These are phyloP conservation scores for Indicator maculatus DNA, from an alignment of 2,113 vertebrate species.

Conservation along the genomic window DNA sequence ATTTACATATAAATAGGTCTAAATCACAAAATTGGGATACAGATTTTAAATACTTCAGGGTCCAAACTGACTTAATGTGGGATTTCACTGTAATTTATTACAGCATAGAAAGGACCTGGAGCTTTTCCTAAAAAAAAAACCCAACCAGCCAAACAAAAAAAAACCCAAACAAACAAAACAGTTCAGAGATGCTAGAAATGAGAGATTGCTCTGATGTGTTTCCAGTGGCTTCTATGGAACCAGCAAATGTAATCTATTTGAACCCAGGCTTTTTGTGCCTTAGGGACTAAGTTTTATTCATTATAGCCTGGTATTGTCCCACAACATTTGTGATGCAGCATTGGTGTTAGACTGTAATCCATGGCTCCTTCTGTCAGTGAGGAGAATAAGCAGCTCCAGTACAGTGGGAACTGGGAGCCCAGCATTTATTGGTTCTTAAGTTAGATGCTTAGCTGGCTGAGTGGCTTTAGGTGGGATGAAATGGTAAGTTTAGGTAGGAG, in stretches of 20 bases:
- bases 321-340: neutral
- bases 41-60: constrained; percentile 58
- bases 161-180: neutral
- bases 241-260: neutral
- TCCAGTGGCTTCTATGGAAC: neutral
- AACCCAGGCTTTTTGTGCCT: neutral
- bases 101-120: neutral
- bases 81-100: neutral
- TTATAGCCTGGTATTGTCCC: neutral
- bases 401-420: accelerated
- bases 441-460: accelerated
- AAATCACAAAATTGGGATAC: constrained; percentile 29
- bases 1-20: constrained; percentile 59
- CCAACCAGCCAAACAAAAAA: neutral
- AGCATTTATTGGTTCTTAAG: too few species aligned
- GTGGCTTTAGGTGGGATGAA: neutral
- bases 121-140: neutral
- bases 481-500: neutral
- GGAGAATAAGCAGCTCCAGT: neutral
- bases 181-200: neutral
- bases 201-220: neutral
- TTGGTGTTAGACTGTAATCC: neutral
- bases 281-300: neutral
- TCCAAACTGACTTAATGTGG: neutral
- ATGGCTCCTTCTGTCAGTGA: neutral